Evolutionary conservation across 1,140 invertebrate species (phyloP).

Genomic region (Theocolax elegans): DNA sequence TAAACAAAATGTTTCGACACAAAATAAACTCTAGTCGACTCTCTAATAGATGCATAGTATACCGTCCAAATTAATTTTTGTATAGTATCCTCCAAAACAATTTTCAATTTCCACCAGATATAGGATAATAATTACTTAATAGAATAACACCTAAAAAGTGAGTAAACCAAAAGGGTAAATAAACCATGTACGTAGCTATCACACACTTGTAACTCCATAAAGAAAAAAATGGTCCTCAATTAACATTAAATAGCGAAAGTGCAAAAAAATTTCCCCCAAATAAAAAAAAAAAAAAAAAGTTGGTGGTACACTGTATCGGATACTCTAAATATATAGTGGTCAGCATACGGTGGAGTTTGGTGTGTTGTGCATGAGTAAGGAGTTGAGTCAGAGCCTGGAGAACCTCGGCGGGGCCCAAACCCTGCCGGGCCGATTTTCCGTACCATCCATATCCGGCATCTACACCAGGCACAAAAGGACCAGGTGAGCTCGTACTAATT

Average conservation of each 20-base stretch:
- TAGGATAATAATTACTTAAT: too few relatives aligned
- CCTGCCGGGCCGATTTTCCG: constrained; percentile 68
- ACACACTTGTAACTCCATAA: background rate
- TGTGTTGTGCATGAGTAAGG: constrained; percentile 70
- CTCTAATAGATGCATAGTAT: too few relatives aligned
- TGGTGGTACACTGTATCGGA: constrained; percentile 67
- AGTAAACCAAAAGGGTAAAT: too few relatives aligned
- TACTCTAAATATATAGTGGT: constrained; percentile 64
- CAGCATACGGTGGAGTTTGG: constrained; percentile 70
- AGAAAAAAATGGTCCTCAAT: too few relatives aligned
- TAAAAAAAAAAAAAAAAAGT: constrained; percentile 40
- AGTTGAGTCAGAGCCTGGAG: constrained; percentile 71
- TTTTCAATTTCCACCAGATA: too few relatives aligned
- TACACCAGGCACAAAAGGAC: constrained; percentile 71
- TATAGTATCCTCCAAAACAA: too few relatives aligned
- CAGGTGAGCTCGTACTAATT: constrained; percentile 64
- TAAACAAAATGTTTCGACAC: too few relatives aligned
- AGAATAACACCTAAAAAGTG: too few relatives aligned
- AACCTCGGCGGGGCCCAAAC: constrained; percentile 70
- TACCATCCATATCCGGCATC: constrained; percentile 69
- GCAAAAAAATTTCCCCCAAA: background rate
- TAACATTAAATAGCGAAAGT: too few relatives aligned
- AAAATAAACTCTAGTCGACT: too few relatives aligned
- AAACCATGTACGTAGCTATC: background rate
- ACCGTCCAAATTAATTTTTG: too few relatives aligned